Evolutionary conservation across 2,113 vertebrate species (phyloP).

Genomic region (Onychorhynchus coronatus): DNA sequence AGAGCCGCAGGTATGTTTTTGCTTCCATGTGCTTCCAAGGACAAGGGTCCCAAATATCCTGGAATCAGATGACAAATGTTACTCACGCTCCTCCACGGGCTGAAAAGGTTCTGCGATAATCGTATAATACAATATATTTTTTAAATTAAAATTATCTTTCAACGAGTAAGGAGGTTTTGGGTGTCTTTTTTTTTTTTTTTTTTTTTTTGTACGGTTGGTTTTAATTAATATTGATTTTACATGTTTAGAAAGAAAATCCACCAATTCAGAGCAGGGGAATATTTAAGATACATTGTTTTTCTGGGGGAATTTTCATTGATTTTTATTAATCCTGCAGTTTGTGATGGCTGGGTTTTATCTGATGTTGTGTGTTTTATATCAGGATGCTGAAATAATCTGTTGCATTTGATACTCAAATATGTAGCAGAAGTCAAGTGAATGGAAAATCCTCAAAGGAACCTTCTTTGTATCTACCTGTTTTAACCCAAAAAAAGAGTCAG

Average conservation of each 20-base stretch:
- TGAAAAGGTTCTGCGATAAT: neutral
- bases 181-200: neutral
- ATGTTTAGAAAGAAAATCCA: neutral
- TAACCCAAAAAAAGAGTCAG: neutral
- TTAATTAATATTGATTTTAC: constrained; percentile 20
- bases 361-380: neutral
- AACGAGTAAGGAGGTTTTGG: neutral
- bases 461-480: neutral
- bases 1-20: neutral
- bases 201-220: neutral
- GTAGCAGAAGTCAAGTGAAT: neutral
- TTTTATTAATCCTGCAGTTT: neutral
- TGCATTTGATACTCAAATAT: neutral
- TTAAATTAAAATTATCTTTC: neutral
- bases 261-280: neutral
- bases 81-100: rapidly evolving
- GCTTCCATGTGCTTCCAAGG: neutral
- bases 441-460: neutral
- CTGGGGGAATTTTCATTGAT: neutral
- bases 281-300: neutral
- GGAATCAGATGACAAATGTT: neutral
- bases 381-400: neutral
- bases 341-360: neutral
- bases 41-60: neutral
- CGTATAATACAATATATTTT: neutral